Evolutionary conservation across 1,140 invertebrate species (phyloP).

Genomic region (Macrosteles quadrilineatus): DNA sequence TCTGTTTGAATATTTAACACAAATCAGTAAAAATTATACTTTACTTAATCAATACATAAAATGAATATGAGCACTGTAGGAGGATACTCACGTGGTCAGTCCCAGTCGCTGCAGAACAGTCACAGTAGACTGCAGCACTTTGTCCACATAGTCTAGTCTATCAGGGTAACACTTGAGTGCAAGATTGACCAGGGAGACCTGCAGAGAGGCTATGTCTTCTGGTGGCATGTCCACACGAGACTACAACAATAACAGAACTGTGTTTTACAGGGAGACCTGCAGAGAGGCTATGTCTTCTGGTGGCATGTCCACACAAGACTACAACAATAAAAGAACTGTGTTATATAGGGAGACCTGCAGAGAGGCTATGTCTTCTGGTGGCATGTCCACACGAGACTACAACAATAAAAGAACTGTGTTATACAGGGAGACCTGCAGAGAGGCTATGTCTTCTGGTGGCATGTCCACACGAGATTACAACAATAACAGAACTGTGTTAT

Average conservation of each 20-base stretch:
- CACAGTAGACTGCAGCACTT: constrained; percentile 88
- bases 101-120: constrained; percentile 81
- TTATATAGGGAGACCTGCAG: too few species aligned
- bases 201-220: constrained; percentile 95
- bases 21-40: too few species aligned
- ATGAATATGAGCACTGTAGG: too few species aligned
- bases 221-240: constrained; percentile 90
- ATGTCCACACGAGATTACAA: too few species aligned
- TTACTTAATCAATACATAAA: too few species aligned
- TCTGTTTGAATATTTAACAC: too few species aligned
- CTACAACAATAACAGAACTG: constrained; percentile 52
- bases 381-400: too few species aligned
- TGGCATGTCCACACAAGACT: constrained; percentile 91
- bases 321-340: constrained; percentile 8
- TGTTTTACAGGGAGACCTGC: constrained; percentile 93
- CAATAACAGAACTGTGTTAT: too few species aligned
- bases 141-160: constrained; percentile 92
- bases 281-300: constrained; percentile 95
- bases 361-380: too few species aligned
- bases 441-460: too few species aligned
- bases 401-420: too few species aligned
- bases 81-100: constrained; percentile 72
- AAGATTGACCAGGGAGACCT: constrained; percentile 93
- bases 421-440: too few species aligned
- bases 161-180: constrained; percentile 97